Conservation (phyloP, 1,140 invertebrate genomes). For the Drosophila suzukii region DNA sequence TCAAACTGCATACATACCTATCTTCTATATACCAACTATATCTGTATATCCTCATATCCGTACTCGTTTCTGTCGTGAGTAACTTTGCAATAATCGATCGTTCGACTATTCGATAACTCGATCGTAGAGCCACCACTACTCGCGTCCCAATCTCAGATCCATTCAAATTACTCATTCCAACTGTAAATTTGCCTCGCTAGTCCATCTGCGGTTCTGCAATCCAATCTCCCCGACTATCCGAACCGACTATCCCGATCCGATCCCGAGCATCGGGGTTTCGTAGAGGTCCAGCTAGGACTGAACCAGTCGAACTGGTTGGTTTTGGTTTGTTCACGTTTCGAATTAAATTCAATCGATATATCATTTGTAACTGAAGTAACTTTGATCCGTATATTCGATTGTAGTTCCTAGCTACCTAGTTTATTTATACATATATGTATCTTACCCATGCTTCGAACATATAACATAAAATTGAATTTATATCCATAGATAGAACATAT, state of each 20-base stretch:
- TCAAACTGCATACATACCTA: conserved; percentile 14
- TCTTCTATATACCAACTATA: background rate
- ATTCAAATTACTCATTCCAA: conserved; percentile 39
- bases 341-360: conserved; percentile 47
- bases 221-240: conserved; percentile 11
- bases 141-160: conserved; percentile 13
- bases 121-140: conserved; percentile 12
- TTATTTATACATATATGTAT: background rate
- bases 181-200: conserved; percentile 41
- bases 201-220: conserved; percentile 5
- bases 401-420: conserved; percentile 18
- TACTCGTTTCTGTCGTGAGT: conserved; percentile 34
- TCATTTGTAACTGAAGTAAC: conserved; percentile 44
- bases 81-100: conserved; percentile 20
- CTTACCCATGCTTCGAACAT: conserved; percentile 11
- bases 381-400: conserved; percentile 18
- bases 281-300: conserved; percentile 12
- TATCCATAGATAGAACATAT: conserved; percentile 30
- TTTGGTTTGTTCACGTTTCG: conserved; percentile 80
- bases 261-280: background rate
- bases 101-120: conserved; percentile 23
- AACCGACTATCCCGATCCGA: conserved; percentile 12
- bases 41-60: conserved; percentile 17
- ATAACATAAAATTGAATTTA: conserved; percentile 15
- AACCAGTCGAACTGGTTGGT: conserved; percentile 40